Evolutionary conservation across 2,888 invertebrate genomes (phyloP).

Genomic region (Drosophila meridionalis): DNA sequence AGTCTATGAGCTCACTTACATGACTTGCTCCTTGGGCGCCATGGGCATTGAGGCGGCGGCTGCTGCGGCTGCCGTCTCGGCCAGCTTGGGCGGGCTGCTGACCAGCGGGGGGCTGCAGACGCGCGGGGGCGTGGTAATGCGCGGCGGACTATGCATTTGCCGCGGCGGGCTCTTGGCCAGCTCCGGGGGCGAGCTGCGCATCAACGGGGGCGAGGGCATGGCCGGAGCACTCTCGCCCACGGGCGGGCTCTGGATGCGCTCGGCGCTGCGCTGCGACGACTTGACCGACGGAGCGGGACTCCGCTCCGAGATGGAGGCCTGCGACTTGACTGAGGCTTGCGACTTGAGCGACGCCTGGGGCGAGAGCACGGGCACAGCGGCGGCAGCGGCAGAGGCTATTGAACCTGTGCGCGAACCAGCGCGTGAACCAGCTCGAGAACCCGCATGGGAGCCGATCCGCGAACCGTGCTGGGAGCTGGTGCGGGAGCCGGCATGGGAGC

Average conservation of each 20-base stretch:
- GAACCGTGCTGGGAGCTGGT: constrained; percentile 44
- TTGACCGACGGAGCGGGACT: constrained; percentile 76
- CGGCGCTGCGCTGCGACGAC: constrained; percentile 63
- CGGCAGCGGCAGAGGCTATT: constrained; percentile 69
- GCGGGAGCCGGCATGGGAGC: constrained; percentile 39
- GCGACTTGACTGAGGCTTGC: constrained; percentile 56
- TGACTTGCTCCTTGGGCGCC: constrained; percentile 31
- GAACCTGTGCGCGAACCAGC: constrained; percentile 75
- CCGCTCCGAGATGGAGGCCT: constrained; percentile 59
- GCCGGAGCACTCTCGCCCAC: constrained; percentile 78
- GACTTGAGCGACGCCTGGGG: constrained; percentile 76
- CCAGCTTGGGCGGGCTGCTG: constrained; percentile 78
- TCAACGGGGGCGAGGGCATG: constrained; percentile 80
- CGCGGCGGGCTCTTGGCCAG: constrained; percentile 69
- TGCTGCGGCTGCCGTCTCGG: constrained; percentile 67
- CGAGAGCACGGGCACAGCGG: constrained; percentile 52
- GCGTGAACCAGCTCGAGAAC: constrained; percentile 59
- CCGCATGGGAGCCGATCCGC: constrained; percentile 44
- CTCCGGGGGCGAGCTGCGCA: constrained; percentile 77
- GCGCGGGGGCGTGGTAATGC: constrained; percentile 79
- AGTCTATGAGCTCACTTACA: constrained; percentile 43
- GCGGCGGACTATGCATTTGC: constrained; percentile 81
- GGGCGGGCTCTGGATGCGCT: constrained; percentile 74
- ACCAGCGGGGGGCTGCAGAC: constrained; percentile 81
- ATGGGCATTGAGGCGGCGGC: constrained; percentile 49